These are phyloP conservation scores for Chydorus sphaericus DNA, from an alignment of 2,888 invertebrate genomes.

Conservation along the genomic window DNA sequence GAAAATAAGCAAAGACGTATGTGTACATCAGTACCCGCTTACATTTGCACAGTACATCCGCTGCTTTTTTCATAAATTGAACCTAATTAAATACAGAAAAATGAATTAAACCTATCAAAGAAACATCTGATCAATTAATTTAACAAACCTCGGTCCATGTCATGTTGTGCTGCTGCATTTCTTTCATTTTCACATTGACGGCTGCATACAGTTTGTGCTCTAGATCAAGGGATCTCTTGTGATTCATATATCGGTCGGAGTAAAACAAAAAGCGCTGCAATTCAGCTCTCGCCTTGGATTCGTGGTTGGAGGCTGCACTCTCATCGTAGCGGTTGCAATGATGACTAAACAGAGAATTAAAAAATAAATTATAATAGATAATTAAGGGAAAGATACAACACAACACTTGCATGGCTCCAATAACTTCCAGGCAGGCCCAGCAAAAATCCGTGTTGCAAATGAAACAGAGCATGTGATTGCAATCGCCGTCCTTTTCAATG, in stretches of 20 bases:
- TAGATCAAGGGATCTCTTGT: constrained; percentile 95
- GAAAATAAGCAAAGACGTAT: constrained; percentile 97
- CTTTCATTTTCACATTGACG: constrained; percentile 96
- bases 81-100: constrained; percentile 40
- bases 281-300: constrained; percentile 89
- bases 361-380: neutral
- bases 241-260: constrained; percentile 98
- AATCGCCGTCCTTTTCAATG: constrained; percentile 95
- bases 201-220: constrained; percentile 92
- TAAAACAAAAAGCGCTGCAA: constrained; percentile 95
- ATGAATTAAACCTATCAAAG: neutral
- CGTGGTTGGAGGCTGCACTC: constrained; percentile 86
- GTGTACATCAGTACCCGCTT: constrained; percentile 98
- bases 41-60: constrained; percentile 91
- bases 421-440: constrained; percentile 93
- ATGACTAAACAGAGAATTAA: constrained; percentile 40
- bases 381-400: neutral
- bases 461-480: constrained; percentile 98
- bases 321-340: constrained; percentile 96
- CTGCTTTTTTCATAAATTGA: constrained; percentile 94
- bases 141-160: constrained; percentile 85
- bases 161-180: constrained; percentile 99
- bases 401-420: constrained; percentile 75
- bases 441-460: constrained; percentile 97
- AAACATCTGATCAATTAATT: too few species aligned